phyloP scores from a whole-genome alignment of 2,888 invertebrate species.

The Drosophila limbata region DNA sequence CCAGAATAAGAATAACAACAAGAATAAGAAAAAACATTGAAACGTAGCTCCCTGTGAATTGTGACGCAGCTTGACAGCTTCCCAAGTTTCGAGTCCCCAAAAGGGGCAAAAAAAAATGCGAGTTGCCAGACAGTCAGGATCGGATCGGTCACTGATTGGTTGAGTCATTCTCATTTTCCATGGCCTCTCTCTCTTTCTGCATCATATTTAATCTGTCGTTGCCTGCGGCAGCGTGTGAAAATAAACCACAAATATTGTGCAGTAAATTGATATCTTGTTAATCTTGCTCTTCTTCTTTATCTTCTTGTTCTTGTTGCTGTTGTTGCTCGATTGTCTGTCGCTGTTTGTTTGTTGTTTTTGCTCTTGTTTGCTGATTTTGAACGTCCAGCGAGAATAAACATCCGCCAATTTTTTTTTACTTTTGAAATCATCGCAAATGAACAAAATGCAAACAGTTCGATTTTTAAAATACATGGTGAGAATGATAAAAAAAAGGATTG shows the following conservation, averaged over 20 bases:
- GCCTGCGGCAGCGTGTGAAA: constrained; percentile 64
- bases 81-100: background rate
- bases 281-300: constrained; percentile 27
- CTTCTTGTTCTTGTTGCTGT: constrained; percentile 14
- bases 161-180: constrained; percentile 49
- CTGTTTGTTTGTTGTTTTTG: constrained; percentile 23
- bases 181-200: constrained; percentile 31
- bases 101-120: background rate
- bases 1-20: constrained; percentile 40
- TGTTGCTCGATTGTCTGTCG: constrained; percentile 30
- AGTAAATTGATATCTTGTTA: constrained; percentile 65
- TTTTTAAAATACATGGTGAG: constrained; percentile 1
- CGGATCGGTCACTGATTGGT: constrained; percentile 29
- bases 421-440: constrained; percentile 29
- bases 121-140: constrained; percentile 22
- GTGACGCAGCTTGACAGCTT: constrained; percentile 35
- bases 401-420: constrained; percentile 48
- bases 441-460: constrained; percentile 37
- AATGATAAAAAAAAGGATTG: no score
- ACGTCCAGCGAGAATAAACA: constrained; percentile 58
- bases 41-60: constrained; percentile 28
- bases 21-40: background rate
- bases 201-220: constrained; percentile 56
- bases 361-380: constrained; percentile 43
- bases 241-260: constrained; percentile 56